Evolutionary conservation across 1,140 invertebrate species (phyloP), one percentile per base, ranked within the genome.

Genomic region (Zaprionus davidi): DNA sequence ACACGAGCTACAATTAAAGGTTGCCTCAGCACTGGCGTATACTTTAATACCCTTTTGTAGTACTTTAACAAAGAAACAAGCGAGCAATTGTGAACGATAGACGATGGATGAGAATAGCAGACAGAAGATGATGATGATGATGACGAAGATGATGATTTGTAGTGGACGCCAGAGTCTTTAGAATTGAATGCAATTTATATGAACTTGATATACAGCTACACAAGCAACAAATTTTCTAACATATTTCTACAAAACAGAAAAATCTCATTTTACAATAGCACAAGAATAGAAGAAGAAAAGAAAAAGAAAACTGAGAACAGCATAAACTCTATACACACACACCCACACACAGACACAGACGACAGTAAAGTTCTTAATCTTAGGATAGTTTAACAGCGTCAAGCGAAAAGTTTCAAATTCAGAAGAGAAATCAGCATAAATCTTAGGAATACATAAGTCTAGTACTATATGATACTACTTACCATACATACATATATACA

Each of bases 41-140:
- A 76, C 74, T 76, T 71, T 76, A 76, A 76, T 59, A 83, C 60
- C 60, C 20, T 87, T 87, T 86, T 87, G 73, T 87, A 88, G 79
- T 85, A 85, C 82, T 85, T 86, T 85, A 82, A 86, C 63, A 65
- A 71, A 78, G 15, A 17, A 64, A 74, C 36, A 78, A 72, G 46
- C 60, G 84, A 80, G 77, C 83, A 86, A 88, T 80, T 71, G 67
- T 71, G 62, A 59, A 31, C 62, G 31, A 60, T 26, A 53, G 22
- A 11, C 41, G 55, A 68, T 78, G 66, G 38, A 74, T 62, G n/a
- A 46, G n/a, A 46, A 46, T 46, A 20, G 31, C 0, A 34, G 31
- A 34, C 11, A 34, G 31, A 46, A 15, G 13, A 38, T 13, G 12
- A 12, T 13, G 34, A 36, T 41, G 3, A 44, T 46, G 41, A 44